phyloP scores from a whole-genome alignment of 2,888 invertebrate species.

The Chymomyza caudatula region DNA sequence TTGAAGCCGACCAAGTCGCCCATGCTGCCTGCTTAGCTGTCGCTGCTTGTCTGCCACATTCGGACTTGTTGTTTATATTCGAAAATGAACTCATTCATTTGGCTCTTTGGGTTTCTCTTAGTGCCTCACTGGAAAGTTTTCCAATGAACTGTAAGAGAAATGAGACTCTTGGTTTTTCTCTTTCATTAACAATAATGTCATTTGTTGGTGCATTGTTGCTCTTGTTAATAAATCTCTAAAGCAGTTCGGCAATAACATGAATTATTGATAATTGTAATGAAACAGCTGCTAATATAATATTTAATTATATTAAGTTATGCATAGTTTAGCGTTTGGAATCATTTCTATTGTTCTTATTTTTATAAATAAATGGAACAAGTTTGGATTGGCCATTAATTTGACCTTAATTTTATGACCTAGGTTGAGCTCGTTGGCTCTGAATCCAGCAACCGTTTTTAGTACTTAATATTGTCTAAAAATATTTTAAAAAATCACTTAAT shows the following conservation, averaged over 20 bases:
- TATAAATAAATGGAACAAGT: neutral
- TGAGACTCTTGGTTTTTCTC: neutral
- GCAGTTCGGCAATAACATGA: neutral
- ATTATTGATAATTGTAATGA: neutral
- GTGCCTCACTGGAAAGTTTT: neutral
- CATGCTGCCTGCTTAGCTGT: constrained; percentile 37
- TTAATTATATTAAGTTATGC: neutral
- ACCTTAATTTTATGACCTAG: too few relatives aligned
- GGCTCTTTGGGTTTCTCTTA: constrained; percentile 27
- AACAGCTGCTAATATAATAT: neutral
- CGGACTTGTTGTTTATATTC: constrained; percentile 49
- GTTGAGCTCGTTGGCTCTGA: too few relatives aligned
- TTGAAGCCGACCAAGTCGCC: neutral
- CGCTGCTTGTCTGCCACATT: neutral
- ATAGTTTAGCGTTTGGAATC: neutral
- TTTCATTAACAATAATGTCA: neutral
- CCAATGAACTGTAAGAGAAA: neutral
- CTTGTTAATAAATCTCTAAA: neutral
- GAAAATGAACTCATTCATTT: constrained; percentile 36
- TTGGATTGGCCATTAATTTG: too few relatives aligned
- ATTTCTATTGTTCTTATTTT: neutral
- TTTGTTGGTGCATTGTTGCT: neutral
- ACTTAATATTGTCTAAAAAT: too few relatives aligned
- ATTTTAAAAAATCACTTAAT: too few relatives aligned
- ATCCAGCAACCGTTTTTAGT: too few relatives aligned